Conservation (phyloP, 2,113 vertebrate species). For the Triplophysa siluroides region DNA sequence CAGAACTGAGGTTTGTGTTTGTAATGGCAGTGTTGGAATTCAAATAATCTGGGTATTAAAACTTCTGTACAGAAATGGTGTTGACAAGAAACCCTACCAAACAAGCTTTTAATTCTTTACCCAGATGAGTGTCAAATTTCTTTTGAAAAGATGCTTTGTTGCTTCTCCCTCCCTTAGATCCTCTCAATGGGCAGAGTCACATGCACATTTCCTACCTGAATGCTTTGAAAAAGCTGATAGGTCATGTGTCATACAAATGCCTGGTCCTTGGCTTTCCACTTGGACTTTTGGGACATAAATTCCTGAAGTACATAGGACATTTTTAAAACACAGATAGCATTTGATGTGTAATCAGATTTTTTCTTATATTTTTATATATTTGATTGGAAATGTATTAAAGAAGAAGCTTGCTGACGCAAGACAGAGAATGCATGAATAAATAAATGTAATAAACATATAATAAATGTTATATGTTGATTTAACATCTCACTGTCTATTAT, state of each 20-base stretch:
- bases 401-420: too few species aligned
- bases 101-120: conserved; percentile 27
- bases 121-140: conserved; percentile 3
- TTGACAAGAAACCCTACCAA: conserved; percentile 24
- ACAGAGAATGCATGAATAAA: too few species aligned
- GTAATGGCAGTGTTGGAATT: not conserved
- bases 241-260: conserved; percentile 64
- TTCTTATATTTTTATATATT: too few species aligned
- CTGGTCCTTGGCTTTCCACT: conserved; percentile 69
- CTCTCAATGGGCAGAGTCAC: conserved; percentile 25
- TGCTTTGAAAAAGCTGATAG: conserved; percentile 60
- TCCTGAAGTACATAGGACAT: not conserved
- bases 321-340: not conserved
- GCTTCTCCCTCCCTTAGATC: conserved; percentile 52
- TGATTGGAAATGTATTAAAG: too few species aligned
- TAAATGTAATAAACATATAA: too few species aligned
- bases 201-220: conserved; percentile 48
- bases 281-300: not conserved
- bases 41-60: too few species aligned
- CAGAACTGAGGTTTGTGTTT: not conserved
- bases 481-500: not conserved
- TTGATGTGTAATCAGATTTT: too few species aligned
- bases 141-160: not conserved
- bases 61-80: too few species aligned
- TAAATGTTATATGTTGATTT: not conserved